Conservation (phyloP, 2,113 vertebrate genomes). For the Choloepus hoffmanni region DNA sequence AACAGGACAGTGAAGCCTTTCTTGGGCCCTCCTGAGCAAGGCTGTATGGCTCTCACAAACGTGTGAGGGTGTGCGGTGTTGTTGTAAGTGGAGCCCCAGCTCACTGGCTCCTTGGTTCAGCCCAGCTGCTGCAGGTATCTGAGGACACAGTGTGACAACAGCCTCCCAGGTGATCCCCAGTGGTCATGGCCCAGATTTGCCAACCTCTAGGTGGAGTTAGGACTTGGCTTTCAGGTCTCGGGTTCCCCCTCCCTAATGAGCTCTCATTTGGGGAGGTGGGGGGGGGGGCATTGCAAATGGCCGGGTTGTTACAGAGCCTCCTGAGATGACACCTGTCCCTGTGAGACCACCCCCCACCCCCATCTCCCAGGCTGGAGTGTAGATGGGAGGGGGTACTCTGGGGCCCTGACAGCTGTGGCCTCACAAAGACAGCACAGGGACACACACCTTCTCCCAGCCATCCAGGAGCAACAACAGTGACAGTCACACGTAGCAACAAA, state of each 20-base stretch:
- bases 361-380: not conserved
- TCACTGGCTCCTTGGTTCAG: not conserved
- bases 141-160: not conserved
- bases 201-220: not conserved
- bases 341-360: not conserved
- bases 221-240: not conserved
- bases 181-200: too few species aligned
- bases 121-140: not conserved
- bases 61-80: not conserved
- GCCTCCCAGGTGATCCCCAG: not conserved
- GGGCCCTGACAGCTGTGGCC: not conserved
- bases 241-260: not conserved
- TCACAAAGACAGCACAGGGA: not conserved
- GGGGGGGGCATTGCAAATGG: too few species aligned
- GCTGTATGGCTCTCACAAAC: accelerated
- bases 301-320: not conserved
- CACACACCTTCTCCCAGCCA: not conserved
- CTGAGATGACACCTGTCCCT: not conserved
- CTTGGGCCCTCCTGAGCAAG: not conserved
- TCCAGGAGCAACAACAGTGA: not conserved
- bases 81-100: not conserved
- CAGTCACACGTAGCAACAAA: not conserved
- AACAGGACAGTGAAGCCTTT: accelerated
- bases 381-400: not conserved
- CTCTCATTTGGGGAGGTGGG: too few species aligned